Conservation (phyloP, 92 coral and sea anemone species). For the Parazoanthus atlanticus region DNA sequence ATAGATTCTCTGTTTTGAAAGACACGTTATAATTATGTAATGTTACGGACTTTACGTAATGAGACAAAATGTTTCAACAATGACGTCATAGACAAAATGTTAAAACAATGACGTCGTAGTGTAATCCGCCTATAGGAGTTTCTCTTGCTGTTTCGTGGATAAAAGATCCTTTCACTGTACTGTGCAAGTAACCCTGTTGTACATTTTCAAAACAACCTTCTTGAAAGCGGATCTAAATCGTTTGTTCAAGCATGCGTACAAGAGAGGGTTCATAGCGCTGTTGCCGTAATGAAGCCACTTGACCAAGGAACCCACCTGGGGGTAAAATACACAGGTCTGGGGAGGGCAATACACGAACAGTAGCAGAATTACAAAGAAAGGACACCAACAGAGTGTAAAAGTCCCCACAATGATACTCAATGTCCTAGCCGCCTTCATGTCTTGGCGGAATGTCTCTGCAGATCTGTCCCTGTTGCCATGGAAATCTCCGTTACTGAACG, state of each 20-base stretch:
- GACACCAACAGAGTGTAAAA: conserved; percentile 74
- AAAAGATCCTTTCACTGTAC: not conserved
- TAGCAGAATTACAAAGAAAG: conserved; percentile 61
- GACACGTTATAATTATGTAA: too few species aligned
- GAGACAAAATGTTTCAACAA: too few species aligned
- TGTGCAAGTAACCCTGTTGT: conserved; percentile 17
- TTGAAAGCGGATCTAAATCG: conserved; percentile 72
- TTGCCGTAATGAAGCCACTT: conserved; percentile 78
- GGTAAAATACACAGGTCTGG: not conserved
- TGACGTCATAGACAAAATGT: too few species aligned
- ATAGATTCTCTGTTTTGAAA: too few species aligned
- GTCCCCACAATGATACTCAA: conserved; percentile 81
- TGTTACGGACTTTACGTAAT: too few species aligned
- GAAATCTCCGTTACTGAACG: conserved; percentile 42
- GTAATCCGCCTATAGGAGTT: too few species aligned
- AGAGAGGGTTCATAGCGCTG: conserved; percentile 78
- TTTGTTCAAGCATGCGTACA: conserved; percentile 77
- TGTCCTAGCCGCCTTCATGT: conserved; percentile 84
- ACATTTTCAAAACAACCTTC: conserved; percentile 38
- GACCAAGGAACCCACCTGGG: conserved; percentile 30
- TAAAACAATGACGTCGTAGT: too few species aligned
- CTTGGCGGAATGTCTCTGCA: conserved; percentile 59
- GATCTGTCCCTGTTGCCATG: conserved; percentile 39
- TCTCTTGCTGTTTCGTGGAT: too few species aligned
- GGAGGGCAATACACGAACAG: conserved; percentile 43